A percentile compares a stretch with the other conserved stretches of the same genome.
Evolutionary conservation across 2,797 vertebrate species (phyloP).

Genomic region (Crax fasciolata): DNA sequence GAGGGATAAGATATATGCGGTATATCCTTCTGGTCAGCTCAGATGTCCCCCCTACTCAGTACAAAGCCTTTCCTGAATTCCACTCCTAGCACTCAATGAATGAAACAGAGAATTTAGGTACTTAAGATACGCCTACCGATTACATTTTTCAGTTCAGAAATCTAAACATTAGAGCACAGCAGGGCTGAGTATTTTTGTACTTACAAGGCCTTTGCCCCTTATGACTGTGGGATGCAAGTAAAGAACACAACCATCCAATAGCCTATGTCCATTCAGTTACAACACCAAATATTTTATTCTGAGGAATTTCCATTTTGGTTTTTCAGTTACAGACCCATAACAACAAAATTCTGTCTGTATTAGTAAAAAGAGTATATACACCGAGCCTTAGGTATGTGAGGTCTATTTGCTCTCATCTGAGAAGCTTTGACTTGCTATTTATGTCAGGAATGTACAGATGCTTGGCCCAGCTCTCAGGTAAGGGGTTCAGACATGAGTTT

Average conservation of each 20-base stretch:
- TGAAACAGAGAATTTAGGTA: background rate
- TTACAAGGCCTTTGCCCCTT: background rate
- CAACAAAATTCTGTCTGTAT: background rate
- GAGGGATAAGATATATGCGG: background rate
- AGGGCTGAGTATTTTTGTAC: background rate
- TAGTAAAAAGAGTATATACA: background rate
- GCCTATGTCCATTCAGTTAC: background rate
- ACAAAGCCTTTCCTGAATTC: background rate
- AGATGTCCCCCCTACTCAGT: background rate
- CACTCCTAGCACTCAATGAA: background rate
- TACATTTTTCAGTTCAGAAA: background rate
- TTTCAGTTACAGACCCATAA: background rate
- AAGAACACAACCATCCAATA: background rate
- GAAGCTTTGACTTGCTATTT: constrained; percentile 1
- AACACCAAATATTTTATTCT: background rate
- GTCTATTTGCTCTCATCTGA: background rate
- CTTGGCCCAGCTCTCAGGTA: fast-evolving
- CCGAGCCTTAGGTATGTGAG: background rate
- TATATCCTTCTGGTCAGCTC: background rate
- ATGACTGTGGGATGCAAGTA: background rate
- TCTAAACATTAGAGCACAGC: background rate
- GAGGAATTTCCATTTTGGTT: background rate
- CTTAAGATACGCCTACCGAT: background rate
- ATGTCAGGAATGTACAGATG: background rate
- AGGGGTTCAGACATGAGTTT: background rate